These are phyloP conservation scores for Diorhabda elongata DNA, from an alignment of 1,140 invertebrate species.

Conservation along the genomic window DNA sequence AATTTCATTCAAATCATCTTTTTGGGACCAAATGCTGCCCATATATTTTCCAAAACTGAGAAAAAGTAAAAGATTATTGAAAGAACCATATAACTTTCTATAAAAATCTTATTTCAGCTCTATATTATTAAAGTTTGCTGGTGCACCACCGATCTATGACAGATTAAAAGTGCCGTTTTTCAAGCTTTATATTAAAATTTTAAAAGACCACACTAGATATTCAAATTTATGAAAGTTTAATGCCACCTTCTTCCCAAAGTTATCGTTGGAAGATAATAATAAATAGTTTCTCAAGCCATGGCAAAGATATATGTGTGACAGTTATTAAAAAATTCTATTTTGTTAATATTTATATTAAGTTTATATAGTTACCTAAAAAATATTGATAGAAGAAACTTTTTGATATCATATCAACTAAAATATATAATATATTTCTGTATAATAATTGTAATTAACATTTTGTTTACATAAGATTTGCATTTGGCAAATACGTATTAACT, in stretches of 20 bases:
- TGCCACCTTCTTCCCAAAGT: constrained; percentile 7
- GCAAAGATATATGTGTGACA: too few species aligned
- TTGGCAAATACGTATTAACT: too few species aligned
- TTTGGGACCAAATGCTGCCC: background rate
- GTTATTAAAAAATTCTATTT: too few species aligned
- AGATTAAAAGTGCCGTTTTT: constrained; percentile 18
- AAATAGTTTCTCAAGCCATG: background rate
- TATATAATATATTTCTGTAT: too few species aligned
- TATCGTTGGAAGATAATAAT: constrained; percentile 14
- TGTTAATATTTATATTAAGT: too few species aligned
- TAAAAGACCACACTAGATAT: constrained; percentile 14
- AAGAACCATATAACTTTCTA: constrained; percentile 14
- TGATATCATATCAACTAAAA: too few species aligned
- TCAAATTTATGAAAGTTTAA: constrained; percentile 19
- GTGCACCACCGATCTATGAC: constrained; percentile 11
- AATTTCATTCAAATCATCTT: background rate
- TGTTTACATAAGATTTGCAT: too few species aligned
- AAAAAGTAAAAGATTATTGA: constrained; percentile 10
- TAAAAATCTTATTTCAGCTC: constrained; percentile 8
- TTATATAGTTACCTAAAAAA: too few species aligned
- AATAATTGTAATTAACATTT: too few species aligned
- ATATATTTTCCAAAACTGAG: background rate
- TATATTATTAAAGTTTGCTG: constrained; percentile 16
- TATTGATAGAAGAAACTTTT: too few species aligned
- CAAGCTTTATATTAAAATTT: constrained; percentile 18